Conservation (phyloP, 2,797 vertebrate species). For the Vireo griseus region DNA sequence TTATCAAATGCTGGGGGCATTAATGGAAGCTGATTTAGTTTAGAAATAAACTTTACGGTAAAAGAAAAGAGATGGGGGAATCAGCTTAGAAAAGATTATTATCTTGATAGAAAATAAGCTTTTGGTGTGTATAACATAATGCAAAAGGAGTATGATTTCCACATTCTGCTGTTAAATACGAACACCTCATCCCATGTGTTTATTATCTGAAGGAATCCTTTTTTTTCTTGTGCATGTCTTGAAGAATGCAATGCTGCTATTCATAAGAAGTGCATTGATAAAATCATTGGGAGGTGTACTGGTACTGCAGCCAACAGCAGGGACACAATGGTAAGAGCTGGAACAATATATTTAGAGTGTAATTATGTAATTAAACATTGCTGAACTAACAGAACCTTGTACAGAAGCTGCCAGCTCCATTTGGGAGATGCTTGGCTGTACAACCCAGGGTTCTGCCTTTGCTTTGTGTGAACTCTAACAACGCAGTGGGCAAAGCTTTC, state of each 20-base stretch:
- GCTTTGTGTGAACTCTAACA: rapidly evolving
- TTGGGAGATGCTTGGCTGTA: background rate
- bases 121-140: background rate
- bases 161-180: background rate
- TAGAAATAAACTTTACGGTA: background rate
- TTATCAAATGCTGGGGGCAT: background rate
- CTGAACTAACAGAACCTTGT: background rate
- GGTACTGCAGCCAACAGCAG: constrained; percentile 94
- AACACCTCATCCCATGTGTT: background rate
- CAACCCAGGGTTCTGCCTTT: background rate
- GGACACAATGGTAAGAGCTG: constrained; percentile 81
- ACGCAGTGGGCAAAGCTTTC: background rate
- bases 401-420: background rate
- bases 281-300: constrained; percentile 93
- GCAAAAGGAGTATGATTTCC: background rate
- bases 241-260: constrained; percentile 98
- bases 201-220: background rate
- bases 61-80: background rate
- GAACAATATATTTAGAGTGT: background rate
- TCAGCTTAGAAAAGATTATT: background rate
- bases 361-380: background rate
- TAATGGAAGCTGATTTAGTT: background rate
- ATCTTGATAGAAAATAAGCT: background rate
- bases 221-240: constrained; percentile 9
- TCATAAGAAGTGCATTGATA: constrained; percentile 97